A percentile compares a stretch with the other conserved stretches of the same genome.
phyloP scores from a whole-genome alignment of 2,888 invertebrate species.

The Ichneumoninae sp. region DNA sequence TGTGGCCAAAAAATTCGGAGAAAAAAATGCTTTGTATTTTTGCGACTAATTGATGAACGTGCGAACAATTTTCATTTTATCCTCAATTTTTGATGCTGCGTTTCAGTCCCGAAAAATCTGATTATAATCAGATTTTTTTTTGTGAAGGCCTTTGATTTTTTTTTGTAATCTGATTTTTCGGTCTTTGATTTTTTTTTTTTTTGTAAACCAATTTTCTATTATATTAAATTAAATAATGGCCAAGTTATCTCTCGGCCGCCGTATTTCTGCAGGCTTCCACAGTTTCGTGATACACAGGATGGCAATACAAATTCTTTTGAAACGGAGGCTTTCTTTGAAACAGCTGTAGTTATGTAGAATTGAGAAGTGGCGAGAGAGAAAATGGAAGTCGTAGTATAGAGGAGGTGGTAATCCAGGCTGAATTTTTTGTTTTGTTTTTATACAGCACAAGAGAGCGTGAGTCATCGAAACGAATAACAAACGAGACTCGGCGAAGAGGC shows the following conservation, averaged over 20 bases:
- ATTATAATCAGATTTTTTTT: not conserved
- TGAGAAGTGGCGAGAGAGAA: not conserved
- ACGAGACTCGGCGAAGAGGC: not conserved
- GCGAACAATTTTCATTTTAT: not conserved
- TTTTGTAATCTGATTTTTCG: too few species aligned
- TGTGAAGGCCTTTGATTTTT: too few species aligned
- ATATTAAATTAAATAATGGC: not conserved
- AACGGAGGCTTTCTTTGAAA: not conserved
- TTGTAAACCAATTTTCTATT: not conserved
- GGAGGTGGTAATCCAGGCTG: not conserved
- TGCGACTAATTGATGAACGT: not conserved
- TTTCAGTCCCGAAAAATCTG: not conserved
- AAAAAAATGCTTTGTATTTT: too few species aligned
- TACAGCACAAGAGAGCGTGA: not conserved
- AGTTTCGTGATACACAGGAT: not conserved
- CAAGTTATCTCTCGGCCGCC: not conserved
- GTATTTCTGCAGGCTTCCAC: not conserved
- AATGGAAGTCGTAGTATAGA: not conserved
- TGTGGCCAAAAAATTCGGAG: too few species aligned
- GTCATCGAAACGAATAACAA: slow-evolving; percentile 23
- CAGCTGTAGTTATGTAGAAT: not conserved
- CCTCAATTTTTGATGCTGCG: too few species aligned
- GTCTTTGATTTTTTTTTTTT: too few species aligned
- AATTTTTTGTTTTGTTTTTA: slow-evolving; percentile 27
- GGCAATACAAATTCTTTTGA: not conserved